Base-by-base conservation (phyloP, 2,113 vertebrate species). In the Tringa solitaria region DNA sequence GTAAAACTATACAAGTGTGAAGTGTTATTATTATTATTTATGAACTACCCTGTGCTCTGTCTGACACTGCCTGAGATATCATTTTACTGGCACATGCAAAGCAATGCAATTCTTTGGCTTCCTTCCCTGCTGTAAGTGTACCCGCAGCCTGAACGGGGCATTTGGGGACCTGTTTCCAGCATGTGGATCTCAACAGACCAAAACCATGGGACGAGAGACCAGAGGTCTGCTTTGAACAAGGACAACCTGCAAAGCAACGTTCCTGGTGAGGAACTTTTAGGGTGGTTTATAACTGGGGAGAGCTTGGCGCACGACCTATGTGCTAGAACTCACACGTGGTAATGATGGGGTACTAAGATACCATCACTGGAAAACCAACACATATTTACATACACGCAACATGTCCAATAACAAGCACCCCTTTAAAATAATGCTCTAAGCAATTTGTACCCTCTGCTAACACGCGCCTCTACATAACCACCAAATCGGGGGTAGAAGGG, bases 11-110 rank as follows among this genome's bases (percentile, higher is more conserved):
- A 63, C 15, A n/a, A 68, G 22, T 32, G 24, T 92, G 73, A 94
- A 90, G 45, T 67, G 28, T 67, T 72, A 30, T 59, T 91, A 63
- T 81, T 94, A 41, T 91, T 88, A 70, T 83, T 96, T 81, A 87
- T 68, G 30, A 89, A 68, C 39, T 74, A 87, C 45, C 21, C 26
- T 79, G 35, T 22, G 41, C 48, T 72, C 51, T 73, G 59, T 63
- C 87, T 94, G 81, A 86, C 56, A 32, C 41, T 59, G 30, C 14
- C 56, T 30, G 35, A 86, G 76, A 75, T 86, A 84, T 53, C 56
- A 53, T 73, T 95, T 94, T 70, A 89, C 68, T 72, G 64, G 53
- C 64, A 75, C 2, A 10, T 53, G 35, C 33, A 92, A 77, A 88
- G 72, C 39, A 65, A 33, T 63, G 41, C 37, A 70, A 63, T 72